A percentile compares a stretch with the other conserved stretches of the same genome.
Conservation (phyloP, 2,113 vertebrate species). For the Malurus alboscapulatus region DNA sequence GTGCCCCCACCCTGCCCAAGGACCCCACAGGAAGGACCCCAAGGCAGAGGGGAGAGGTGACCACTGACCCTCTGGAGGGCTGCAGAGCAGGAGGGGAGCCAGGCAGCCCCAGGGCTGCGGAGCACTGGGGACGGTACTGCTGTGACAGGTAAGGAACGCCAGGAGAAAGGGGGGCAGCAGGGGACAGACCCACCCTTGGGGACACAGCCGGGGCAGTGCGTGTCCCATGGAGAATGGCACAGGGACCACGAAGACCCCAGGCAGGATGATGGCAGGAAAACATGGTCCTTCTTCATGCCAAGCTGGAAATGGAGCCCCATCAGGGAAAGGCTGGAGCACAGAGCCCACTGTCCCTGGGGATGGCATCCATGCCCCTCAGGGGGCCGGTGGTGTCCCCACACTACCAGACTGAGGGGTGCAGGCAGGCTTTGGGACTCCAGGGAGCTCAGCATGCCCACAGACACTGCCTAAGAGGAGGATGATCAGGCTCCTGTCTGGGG, state of each 20-base stretch:
- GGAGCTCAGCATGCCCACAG: background rate
- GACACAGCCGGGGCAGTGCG: rapidly evolving
- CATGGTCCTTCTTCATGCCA: background rate
- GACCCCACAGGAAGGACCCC: rapidly evolving
- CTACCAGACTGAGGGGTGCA: background rate
- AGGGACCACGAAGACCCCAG: rapidly evolving
- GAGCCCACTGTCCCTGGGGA: rapidly evolving
- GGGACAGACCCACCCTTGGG: background rate
- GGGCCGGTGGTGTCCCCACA: rapidly evolving
- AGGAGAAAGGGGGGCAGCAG: background rate
- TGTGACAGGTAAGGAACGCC: background rate
- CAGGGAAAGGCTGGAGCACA: background rate
- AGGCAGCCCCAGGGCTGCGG: rapidly evolving
- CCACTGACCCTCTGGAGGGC: too few relatives aligned
- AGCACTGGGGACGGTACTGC: background rate
- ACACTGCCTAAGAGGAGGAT: background rate
- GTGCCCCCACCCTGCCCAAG: rapidly evolving
- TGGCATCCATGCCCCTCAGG: background rate
- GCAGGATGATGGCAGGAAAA: background rate
- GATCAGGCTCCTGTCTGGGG: background rate
- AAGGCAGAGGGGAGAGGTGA: too few relatives aligned
- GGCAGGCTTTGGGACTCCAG: background rate
- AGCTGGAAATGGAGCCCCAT: background rate
- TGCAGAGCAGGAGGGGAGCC: background rate
- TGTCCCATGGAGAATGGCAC: background rate